Evolutionary conservation across 2,113 vertebrate species (phyloP), one percentile per base, ranked within the genome.

Genomic region (Callopanchax toddi): DNA sequence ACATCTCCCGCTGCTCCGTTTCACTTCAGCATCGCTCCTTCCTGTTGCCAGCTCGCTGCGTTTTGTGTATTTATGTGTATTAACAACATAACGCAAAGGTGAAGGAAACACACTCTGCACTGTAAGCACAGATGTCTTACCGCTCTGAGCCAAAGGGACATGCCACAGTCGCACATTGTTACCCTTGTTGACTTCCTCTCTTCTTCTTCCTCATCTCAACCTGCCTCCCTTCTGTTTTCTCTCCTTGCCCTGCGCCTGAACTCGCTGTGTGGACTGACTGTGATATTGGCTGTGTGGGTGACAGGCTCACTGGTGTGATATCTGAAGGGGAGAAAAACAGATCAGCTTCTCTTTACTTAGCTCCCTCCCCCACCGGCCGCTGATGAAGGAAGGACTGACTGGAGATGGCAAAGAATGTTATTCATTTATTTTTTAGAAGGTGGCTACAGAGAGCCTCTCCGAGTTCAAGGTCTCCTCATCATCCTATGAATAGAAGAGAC

Each of bases 281-380:
- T 88, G 88, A 84, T 87, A 89, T 87, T 85, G 86, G 74, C 67
- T 83, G 81, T 75, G 78, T 86, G 82, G 82, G 82, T 82, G 83
- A 89, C 83, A 75, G 79, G 76, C 79, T 82, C 59, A 21, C 70
- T 82, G 82, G 82, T 84, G 83, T 85, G 85, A 86, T 87, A 81
- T 85, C 72, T 74, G 83, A 84, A 67, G 68, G 67, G 75, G 60
- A 81, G 85, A 79, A 80, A 86, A 84, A 86, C 76, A 87, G 72
- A 83, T 82, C 84, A 70, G 74, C 77, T 61, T 79, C 78, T 87
- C 84, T 86, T 84, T 81, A 81, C 80, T 86, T 89, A 83, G 79
- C 85, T 72, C 67, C n/a, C n/a, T 18, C 17, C 42, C 64, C 71
- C 76, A 46, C 64, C 71, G 42, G 72, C 56, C 22, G 20, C 64